These are phyloP conservation scores for Plectrocnemia conspersa DNA, from an alignment of 1,140 invertebrate genomes.

Conservation along the genomic window DNA sequence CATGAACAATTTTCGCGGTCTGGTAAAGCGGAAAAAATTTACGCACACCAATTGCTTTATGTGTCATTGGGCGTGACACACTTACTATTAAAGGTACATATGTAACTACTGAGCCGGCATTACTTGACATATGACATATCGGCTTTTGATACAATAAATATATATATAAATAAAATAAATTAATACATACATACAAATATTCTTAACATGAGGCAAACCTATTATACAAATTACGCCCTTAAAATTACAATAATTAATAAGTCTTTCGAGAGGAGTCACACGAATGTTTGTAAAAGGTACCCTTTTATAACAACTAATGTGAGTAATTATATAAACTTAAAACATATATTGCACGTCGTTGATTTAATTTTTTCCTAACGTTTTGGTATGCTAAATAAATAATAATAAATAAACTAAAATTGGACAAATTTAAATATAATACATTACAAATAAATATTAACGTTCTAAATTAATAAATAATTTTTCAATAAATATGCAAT, in stretches of 20 bases:
- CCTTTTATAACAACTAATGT: slow-evolving; percentile 24
- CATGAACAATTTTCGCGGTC: slow-evolving; percentile 17
- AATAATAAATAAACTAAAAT: no score
- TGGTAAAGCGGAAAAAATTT: slow-evolving; percentile 17
- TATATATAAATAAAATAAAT: slow-evolving; percentile 15
- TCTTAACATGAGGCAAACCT: neutral
- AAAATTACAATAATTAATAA: slow-evolving; percentile 16
- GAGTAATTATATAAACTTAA: slow-evolving; percentile 5
- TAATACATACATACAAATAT: slow-evolving; percentile 12
- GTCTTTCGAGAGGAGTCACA: slow-evolving; percentile 21
- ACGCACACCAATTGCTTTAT: slow-evolving; percentile 25
- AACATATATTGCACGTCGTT: neutral
- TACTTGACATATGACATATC: no score
- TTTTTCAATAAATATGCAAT: neutral
- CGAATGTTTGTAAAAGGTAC: slow-evolving; percentile 31
- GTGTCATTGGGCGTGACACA: slow-evolving; percentile 12
- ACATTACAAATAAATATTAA: slow-evolving; percentile 1
- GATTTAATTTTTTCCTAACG: no score
- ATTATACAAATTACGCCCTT: neutral
- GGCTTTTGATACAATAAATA: slow-evolving; percentile 9
- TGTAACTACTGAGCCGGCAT: slow-evolving; percentile 25
- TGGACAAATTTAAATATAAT: no score
- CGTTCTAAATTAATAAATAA: neutral
- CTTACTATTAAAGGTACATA: slow-evolving; percentile 19
- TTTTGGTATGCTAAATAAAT: no score